Conservation (phyloP, 2,888 invertebrate species). For the Campoplex capitator region DNA sequence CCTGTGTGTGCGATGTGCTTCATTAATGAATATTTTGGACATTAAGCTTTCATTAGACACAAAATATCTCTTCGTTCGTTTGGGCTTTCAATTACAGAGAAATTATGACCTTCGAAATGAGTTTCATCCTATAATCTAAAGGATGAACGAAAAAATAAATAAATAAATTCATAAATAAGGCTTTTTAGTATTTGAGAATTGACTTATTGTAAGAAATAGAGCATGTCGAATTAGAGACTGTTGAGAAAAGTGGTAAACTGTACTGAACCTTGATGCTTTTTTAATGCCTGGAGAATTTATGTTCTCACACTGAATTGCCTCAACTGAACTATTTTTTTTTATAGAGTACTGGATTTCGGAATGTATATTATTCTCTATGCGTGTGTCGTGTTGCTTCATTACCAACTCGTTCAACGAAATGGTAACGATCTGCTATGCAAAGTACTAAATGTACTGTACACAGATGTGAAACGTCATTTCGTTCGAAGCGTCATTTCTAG, state of each 20-base stretch:
- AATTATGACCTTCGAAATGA: not conserved
- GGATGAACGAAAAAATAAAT: not conserved
- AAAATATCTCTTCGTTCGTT: not conserved
- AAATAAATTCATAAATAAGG: too few relatives aligned
- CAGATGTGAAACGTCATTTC: constrained; percentile 24
- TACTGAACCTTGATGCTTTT: not conserved
- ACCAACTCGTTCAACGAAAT: not conserved
- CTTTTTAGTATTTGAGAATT: too few relatives aligned
- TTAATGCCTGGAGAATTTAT: not conserved
- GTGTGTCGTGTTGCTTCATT: not conserved
- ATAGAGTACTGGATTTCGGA: not conserved
- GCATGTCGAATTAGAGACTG: not conserved
- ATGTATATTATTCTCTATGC: not conserved
- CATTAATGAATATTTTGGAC: not conserved
- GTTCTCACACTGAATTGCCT: not conserved
- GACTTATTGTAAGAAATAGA: not conserved
- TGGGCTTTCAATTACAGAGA: not conserved
- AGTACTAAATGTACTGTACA: constrained; percentile 23
- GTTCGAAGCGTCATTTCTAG: constrained; percentile 26
- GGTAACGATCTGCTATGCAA: not conserved
- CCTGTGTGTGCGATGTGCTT: not conserved
- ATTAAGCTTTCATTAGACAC: not conserved
- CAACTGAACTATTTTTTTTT: not conserved
- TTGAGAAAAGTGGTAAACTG: not conserved
- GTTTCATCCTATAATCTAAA: not conserved